Conservation (phyloP, 2,113 vertebrate genomes). For the Oryzias curvinotus region DNA sequence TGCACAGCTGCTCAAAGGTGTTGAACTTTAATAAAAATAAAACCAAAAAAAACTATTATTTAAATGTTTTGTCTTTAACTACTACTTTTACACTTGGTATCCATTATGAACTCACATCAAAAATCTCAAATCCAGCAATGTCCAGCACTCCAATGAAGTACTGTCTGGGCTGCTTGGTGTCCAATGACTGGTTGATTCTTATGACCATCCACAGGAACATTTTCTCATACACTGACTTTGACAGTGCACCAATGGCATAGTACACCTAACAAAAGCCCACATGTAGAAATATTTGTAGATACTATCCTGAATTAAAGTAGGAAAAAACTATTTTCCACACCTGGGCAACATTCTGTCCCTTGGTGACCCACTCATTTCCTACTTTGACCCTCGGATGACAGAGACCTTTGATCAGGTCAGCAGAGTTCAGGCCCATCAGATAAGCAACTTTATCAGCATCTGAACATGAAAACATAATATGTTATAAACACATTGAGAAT, state of each 20-base stretch:
- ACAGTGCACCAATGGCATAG: constrained; percentile 68
- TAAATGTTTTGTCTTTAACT: neutral
- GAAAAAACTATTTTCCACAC: constrained; percentile 55
- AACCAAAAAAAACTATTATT: neutral
- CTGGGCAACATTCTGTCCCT: constrained; percentile 89
- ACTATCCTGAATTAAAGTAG: neutral
- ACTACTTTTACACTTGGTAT: neutral
- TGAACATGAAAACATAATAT: constrained; percentile 39
- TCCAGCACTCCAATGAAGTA: constrained; percentile 80
- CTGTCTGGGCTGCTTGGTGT: constrained; percentile 77
- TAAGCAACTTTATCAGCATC: constrained; percentile 88
- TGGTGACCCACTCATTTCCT: constrained; percentile 90
- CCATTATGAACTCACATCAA: constrained; percentile 63
- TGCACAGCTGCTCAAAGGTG: constrained; percentile 80
- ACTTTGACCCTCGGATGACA: constrained; percentile 91
- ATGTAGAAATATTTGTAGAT: neutral
- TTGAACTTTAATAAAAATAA: constrained; percentile 43
- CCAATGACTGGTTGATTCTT: constrained; percentile 79
- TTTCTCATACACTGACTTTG: constrained; percentile 79
- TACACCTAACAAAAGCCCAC: constrained; percentile 47
- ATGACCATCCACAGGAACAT: constrained; percentile 83
- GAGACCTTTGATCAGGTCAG: constrained; percentile 87
- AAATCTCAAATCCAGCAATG: constrained; percentile 81
- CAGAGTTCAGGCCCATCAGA: constrained; percentile 88
- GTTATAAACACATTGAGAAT: neutral